Percentiles rank a stretch among this genome's conserved stretches.
phyloP scores from a whole-genome alignment of 2,888 invertebrate genomes.

The Fissipunctia ypsillon region DNA sequence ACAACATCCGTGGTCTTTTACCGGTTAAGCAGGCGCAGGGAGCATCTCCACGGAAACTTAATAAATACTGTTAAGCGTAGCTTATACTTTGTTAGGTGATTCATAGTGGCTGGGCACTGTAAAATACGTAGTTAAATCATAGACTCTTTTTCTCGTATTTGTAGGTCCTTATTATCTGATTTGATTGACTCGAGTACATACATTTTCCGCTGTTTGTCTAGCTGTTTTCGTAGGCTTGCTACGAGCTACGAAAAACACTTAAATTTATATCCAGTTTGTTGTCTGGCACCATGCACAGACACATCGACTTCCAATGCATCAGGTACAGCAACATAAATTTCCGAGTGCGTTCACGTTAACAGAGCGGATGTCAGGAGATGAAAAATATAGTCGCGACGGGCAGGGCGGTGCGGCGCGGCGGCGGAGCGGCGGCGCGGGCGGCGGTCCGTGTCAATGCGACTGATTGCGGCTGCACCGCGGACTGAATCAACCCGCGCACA shows the following conservation, averaged over 20 bases:
- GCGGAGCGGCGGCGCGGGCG: slow-evolving; percentile 53
- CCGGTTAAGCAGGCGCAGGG: slow-evolving; percentile 61
- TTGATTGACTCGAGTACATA: not conserved
- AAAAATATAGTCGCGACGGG: slow-evolving; percentile 78
- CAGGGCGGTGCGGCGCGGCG: slow-evolving; percentile 15
- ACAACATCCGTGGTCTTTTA: slow-evolving; percentile 69
- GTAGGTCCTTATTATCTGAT: not conserved
- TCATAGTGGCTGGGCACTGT: slow-evolving; percentile 62
- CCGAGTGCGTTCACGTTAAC: slow-evolving; percentile 74
- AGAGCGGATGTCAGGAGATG: slow-evolving; percentile 80
- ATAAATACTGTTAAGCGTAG: slow-evolving; percentile 59
- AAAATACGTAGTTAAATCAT: slow-evolving; percentile 31
- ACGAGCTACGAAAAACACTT: slow-evolving; percentile 27
- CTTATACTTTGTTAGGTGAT: slow-evolving; percentile 58
- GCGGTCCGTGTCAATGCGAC: slow-evolving; percentile 75
- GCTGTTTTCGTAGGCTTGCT: slow-evolving; percentile 3
- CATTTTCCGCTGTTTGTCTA: slow-evolving; percentile 13
- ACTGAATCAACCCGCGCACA: slow-evolving; percentile 74
- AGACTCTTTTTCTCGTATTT: not conserved
- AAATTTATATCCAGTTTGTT: slow-evolving; percentile 28
- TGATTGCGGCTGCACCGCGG: slow-evolving; percentile 75
- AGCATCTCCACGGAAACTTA: slow-evolving; percentile 62
- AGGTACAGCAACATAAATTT: slow-evolving; percentile 75
- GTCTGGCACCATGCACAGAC: slow-evolving; percentile 36
- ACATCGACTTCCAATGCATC: slow-evolving; percentile 62